phyloP scores from a whole-genome alignment of 2,888 invertebrate genomes.

The Monoplex corrugatus region DNA sequence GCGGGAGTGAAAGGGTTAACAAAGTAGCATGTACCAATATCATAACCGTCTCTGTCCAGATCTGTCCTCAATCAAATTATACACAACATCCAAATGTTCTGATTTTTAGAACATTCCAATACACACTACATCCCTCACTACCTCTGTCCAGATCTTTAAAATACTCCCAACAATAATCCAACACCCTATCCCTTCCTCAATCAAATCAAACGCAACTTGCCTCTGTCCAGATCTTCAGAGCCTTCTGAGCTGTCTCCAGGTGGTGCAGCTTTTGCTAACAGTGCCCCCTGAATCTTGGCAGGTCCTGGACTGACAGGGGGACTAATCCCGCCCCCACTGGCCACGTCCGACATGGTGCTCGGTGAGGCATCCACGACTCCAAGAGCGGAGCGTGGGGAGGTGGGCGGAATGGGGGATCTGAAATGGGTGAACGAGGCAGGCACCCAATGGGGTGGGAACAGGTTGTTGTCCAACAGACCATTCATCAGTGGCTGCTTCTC shows the following conservation, averaged over 20 bases:
- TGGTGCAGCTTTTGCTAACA: not conserved
- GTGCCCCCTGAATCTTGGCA: not conserved
- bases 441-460: not conserved
- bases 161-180: not conserved
- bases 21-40: no score
- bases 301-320: constrained; percentile 43
- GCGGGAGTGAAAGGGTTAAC: no score
- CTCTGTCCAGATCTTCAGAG: constrained; percentile 44
- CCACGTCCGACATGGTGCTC: constrained; percentile 14
- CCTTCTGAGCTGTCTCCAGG: constrained; percentile 46
- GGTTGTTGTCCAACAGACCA: constrained; percentile 36
- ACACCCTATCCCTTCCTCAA: not conserved
- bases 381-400: not conserved
- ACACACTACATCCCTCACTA: no score
- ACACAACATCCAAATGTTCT: no score
- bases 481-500: constrained; percentile 41
- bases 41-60: no score
- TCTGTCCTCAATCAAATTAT: no score
- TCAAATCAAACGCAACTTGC: not conserved
- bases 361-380: constrained; percentile 18
- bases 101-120: no score
- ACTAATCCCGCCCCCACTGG: constrained; percentile 16
- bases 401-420: not conserved
- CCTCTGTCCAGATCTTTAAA: no score
- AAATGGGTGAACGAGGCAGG: not conserved